phyloP scores from a whole-genome alignment of 2,113 vertebrate species.

The Tautogolabrus adspersus region DNA sequence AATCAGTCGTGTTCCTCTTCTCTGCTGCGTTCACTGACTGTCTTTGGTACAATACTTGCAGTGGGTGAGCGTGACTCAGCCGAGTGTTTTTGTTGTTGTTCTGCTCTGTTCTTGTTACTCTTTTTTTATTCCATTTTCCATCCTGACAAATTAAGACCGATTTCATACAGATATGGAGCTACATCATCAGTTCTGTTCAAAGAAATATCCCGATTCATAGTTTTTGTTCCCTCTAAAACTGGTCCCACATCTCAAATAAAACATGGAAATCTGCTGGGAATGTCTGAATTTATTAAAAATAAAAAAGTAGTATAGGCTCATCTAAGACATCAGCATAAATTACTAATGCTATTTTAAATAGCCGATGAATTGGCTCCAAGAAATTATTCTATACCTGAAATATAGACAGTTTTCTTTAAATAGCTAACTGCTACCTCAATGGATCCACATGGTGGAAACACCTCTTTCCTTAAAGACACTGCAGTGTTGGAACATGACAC shows the following conservation, averaged over 20 bases:
- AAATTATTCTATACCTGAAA: slow-evolving; percentile 66
- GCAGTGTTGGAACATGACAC: slow-evolving; percentile 19
- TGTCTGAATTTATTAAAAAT: neutral
- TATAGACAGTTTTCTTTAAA: slow-evolving; percentile 16
- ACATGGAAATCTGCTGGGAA: slow-evolving; percentile 4
- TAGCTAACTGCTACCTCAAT: slow-evolving; percentile 23
- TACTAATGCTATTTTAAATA: slow-evolving; percentile 10
- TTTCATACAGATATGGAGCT: slow-evolving; percentile 25
- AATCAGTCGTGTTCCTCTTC: slow-evolving; percentile 17
- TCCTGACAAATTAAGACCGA: slow-evolving; percentile 26
- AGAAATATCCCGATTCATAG: neutral
- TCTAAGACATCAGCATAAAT: neutral
- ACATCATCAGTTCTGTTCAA: slow-evolving; percentile 24
- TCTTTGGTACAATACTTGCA: slow-evolving; percentile 41
- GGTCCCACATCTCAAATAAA: slow-evolving; percentile 19
- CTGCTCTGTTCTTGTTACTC: slow-evolving; percentile 1
- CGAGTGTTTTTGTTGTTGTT: slow-evolving; percentile 9
- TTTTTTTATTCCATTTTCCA: slow-evolving; percentile 29
- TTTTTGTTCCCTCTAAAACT: slow-evolving; percentile 20
- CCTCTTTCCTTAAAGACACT: slow-evolving; percentile 31
- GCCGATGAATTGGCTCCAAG: slow-evolving; percentile 40
- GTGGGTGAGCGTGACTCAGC: slow-evolving; percentile 14
- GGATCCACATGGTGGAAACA: slow-evolving; percentile 55
- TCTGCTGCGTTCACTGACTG: slow-evolving; percentile 29
- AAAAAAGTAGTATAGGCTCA: neutral